Evolutionary conservation across 2,797 vertebrate genomes (phyloP).

Genomic region (Chelonia mydas): DNA sequence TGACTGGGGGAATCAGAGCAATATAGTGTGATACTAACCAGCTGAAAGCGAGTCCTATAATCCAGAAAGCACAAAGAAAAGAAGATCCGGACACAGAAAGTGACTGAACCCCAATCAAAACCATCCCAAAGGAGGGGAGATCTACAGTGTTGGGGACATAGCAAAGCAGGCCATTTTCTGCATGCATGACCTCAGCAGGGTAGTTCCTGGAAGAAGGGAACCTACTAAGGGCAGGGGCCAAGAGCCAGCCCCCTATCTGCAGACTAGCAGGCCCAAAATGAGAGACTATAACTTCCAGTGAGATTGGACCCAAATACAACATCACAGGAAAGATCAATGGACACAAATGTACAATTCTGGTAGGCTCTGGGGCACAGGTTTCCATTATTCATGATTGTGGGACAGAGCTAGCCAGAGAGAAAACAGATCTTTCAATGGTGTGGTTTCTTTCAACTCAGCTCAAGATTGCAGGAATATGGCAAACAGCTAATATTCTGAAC

Average conservation of each 20-base stretch:
- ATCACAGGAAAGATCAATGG: conserved; percentile 63
- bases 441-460: conserved; percentile 45
- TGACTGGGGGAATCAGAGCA: not conserved
- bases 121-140: too few species aligned
- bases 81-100: too few species aligned
- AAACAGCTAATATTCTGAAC: conserved; percentile 47
- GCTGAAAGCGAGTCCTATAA: not conserved
- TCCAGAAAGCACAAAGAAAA: not conserved
- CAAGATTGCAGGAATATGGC: conserved; percentile 71
- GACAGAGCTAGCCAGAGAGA: conserved; percentile 61
- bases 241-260: accelerated
- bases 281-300: conserved; percentile 67
- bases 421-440: conserved; percentile 57
- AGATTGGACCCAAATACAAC: conserved; percentile 73
- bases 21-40: not conserved
- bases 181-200: too few species aligned
- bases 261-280: not conserved
- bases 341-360: conserved; percentile 61
- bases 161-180: too few species aligned
- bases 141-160: too few species aligned
- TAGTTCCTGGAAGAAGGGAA: too few species aligned
- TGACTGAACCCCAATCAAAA: too few species aligned
- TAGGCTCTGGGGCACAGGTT: conserved; percentile 66
- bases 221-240: not conserved
- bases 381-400: conserved; percentile 63